A percentile compares a stretch with the other conserved stretches of the same genome.
phyloP scores from a whole-genome alignment of 2,113 vertebrate species.

The Chelonoidis abingdonii region DNA sequence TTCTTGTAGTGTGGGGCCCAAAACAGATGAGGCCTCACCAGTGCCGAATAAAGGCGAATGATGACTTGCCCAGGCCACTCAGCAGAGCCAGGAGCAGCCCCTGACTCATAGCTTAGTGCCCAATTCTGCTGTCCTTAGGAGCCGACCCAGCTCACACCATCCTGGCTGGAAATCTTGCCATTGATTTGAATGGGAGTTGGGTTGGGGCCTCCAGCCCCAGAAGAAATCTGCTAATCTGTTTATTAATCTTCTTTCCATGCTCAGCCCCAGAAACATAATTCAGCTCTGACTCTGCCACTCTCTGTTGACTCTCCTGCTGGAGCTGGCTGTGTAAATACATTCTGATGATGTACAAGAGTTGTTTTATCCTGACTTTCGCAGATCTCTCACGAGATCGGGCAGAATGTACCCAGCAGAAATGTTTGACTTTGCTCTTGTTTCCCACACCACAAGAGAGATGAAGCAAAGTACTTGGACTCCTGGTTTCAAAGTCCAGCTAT shows the following conservation, averaged over 20 bases:
- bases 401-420: not conserved
- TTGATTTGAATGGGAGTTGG: not conserved
- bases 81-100: not conserved
- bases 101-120: not conserved
- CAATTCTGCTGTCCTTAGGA: not conserved
- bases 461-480: not conserved
- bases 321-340: not conserved
- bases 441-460: not conserved
- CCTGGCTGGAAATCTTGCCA: not conserved
- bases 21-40: no score
- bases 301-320: slow-evolving; percentile 6
- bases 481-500: not conserved
- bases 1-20: no score
- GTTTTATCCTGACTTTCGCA: not conserved
- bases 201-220: not conserved
- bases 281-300: not conserved
- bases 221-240: not conserved
- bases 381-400: not conserved
- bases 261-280: not conserved
- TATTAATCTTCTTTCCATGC: not conserved
- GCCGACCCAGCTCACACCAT: not conserved
- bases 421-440: not conserved
- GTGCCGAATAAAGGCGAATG: no score
- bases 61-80: not conserved
- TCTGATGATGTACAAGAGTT: not conserved